Conservation (phyloP, 2,797 vertebrate genomes). For the Chrysocyon brachyurus region DNA sequence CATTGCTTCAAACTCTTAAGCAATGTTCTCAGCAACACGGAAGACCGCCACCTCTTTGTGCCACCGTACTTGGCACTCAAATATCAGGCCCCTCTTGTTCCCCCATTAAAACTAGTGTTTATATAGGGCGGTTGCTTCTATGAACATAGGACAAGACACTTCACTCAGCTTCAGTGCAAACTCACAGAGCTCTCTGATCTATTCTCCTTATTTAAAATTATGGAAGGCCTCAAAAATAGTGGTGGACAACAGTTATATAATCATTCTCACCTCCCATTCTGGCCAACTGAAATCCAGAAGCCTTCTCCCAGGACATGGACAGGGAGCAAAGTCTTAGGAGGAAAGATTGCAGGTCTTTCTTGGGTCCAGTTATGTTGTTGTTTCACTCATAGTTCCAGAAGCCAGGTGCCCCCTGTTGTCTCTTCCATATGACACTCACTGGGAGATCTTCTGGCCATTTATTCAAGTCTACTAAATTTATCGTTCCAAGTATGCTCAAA, state of each 20-base stretch:
- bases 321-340: background rate
- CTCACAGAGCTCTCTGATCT: background rate
- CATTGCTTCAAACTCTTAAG: conserved; percentile 1
- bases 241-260: background rate
- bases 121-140: background rate
- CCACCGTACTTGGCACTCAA: background rate
- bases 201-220: conserved; percentile 36
- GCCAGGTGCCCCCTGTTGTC: background rate
- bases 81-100: background rate
- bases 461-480: conserved; percentile 76
- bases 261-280: background rate
- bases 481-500: conserved; percentile 59
- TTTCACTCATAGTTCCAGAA: background rate
- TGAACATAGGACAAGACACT: background rate
- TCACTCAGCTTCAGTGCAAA: background rate
- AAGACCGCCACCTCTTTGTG: background rate
- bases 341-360: background rate
- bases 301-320: background rate
- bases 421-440: conserved; percentile 2
- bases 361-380: background rate
- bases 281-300: conserved; percentile 45
- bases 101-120: conserved; percentile 44
- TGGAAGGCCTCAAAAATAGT: background rate
- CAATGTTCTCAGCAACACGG: background rate
- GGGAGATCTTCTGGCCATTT: conserved; percentile 51